These are phyloP conservation scores for Pentamera pediparva DNA, from an alignment of 53 echinoderm and acorn worm genomes.

Conservation along the genomic window DNA sequence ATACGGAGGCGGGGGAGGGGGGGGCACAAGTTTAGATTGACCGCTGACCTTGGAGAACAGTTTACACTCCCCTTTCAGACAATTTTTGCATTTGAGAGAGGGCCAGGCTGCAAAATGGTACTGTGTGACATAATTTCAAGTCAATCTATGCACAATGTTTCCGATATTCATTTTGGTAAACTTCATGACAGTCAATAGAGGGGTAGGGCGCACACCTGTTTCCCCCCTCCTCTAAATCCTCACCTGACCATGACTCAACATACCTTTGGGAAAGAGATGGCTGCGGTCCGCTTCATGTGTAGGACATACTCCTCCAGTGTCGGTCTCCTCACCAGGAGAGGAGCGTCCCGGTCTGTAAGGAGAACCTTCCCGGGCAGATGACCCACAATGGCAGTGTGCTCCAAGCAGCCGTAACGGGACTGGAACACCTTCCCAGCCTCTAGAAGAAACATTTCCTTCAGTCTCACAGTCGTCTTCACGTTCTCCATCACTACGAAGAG, in stretches of 20 bases:
- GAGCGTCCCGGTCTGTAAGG: conserved; percentile 46
- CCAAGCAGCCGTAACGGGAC: conserved; percentile 57
- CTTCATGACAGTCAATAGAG: too few species aligned
- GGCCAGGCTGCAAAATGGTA: too few species aligned
- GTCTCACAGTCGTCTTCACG: conserved; percentile 55
- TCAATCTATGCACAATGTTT: too few species aligned
- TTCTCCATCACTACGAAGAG: conserved; percentile 56
- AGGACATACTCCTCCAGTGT: conserved; percentile 80
- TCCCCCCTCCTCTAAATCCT: too few species aligned
- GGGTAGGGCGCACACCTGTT: too few species aligned
- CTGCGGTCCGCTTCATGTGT: conserved; percentile 67
- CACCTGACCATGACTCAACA: not conserved
- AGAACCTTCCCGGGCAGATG: conserved; percentile 51
- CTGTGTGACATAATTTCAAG: too few species aligned
- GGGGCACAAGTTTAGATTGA: too few species aligned
- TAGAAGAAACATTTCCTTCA: conserved; percentile 48
- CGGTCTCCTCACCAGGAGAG: conserved; percentile 60
- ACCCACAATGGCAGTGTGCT: conserved; percentile 66
- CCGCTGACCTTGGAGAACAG: too few species aligned
- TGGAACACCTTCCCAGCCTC: conserved; percentile 44
- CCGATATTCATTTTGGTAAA: too few species aligned
- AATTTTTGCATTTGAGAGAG: too few species aligned
- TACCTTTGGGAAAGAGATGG: conserved; percentile 86
- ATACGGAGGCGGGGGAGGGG: too few species aligned
- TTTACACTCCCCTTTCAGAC: too few species aligned